phyloP scores from a whole-genome alignment of 1,140 invertebrate genomes.

The Trachymyrmex septentrionalis region DNA sequence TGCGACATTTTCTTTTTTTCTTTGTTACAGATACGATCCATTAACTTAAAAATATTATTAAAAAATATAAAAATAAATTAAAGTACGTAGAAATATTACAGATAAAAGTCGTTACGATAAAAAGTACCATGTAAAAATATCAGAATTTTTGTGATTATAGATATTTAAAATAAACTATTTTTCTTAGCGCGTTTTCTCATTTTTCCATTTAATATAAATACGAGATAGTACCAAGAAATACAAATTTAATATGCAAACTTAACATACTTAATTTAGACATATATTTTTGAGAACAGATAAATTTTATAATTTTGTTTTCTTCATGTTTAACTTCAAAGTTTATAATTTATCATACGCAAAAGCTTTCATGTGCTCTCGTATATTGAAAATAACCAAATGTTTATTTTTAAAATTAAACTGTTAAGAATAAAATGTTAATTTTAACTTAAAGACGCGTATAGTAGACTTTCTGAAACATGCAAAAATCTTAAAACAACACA shows the following conservation, averaged over 20 bases:
- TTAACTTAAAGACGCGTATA: no score
- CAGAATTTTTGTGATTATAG: neutral
- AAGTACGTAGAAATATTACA: neutral
- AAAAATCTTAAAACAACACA: no score
- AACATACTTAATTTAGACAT: neutral
- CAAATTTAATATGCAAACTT: neutral
- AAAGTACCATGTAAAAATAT: neutral
- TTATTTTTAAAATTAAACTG: neutral
- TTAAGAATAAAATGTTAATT: no score
- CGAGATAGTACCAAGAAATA: neutral
- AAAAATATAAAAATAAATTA: no score
- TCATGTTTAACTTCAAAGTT: neutral
- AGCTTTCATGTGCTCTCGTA: neutral
- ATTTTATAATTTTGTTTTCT: neutral
- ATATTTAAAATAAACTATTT: constrained; percentile 3
- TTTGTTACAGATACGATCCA: neutral
- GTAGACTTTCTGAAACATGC: no score
- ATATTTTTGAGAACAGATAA: neutral
- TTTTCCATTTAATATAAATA: neutral
- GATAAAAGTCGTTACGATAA: neutral
- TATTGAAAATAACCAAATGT: neutral
- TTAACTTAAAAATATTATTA: constrained; percentile 5
- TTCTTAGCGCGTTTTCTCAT: neutral
- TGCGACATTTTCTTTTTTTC: neutral
- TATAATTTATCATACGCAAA: neutral